phyloP scores from a whole-genome alignment of 2,888 invertebrate genomes.

The Celastrina argiolus region DNA sequence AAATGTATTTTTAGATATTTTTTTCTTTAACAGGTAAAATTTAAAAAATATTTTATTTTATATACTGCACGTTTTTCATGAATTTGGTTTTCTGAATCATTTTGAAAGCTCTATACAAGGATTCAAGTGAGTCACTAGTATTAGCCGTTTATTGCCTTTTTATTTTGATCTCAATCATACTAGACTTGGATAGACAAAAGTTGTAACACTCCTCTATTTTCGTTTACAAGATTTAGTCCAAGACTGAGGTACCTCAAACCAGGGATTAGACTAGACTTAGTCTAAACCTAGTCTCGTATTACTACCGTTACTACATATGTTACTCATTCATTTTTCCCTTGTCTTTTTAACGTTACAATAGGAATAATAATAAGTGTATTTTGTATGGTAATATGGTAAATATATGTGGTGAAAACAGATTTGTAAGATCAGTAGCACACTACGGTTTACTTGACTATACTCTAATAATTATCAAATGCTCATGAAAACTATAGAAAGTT shows the following conservation, averaged over 20 bases:
- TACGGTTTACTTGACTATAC: background rate
- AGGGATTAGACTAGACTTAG: background rate
- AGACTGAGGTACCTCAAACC: background rate
- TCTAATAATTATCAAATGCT: no score
- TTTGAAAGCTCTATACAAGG: background rate
- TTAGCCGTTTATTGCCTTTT: background rate
- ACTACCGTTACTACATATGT: background rate
- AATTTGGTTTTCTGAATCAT: background rate
- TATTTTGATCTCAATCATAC: constrained; percentile 7
- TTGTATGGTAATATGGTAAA: constrained; percentile 15
- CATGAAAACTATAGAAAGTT: no score
- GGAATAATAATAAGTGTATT: background rate
- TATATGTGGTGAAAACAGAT: constrained; percentile 20
- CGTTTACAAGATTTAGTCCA: background rate
- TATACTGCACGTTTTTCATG: background rate
- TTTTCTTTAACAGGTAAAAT: background rate
- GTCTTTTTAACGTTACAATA: background rate
- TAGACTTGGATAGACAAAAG: background rate
- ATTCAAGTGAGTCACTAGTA: background rate
- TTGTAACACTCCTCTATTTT: no score
- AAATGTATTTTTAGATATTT: constrained; percentile 6
- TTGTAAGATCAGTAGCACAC: constrained; percentile 3
- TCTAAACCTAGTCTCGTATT: background rate
- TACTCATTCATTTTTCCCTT: background rate
- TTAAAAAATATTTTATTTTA: background rate